Conservation (phyloP, 1,140 invertebrate genomes). For the Dinothrombium tinctorium region DNA sequence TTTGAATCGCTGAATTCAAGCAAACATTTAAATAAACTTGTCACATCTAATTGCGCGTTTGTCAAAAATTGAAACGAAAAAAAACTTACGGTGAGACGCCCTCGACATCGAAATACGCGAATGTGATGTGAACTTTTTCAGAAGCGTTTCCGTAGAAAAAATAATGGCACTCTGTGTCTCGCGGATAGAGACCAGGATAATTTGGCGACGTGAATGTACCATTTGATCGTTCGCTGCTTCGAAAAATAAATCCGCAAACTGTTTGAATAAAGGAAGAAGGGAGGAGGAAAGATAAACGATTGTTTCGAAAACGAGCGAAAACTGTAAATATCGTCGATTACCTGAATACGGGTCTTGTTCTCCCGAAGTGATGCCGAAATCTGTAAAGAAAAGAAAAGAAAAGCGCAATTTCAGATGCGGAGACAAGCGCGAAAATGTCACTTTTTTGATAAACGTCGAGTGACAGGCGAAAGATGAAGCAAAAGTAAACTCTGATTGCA, state of each 20-base stretch:
- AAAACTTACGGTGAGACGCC: slow-evolving; percentile 54
- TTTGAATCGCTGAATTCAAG: no score
- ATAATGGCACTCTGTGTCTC: slow-evolving; percentile 79
- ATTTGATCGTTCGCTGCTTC: slow-evolving; percentile 40
- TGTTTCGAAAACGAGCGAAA: not conserved
- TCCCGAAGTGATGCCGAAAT: slow-evolving; percentile 47
- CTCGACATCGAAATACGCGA: slow-evolving; percentile 73
- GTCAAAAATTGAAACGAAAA: no score
- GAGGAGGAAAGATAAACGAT: no score
- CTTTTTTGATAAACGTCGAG: no score
- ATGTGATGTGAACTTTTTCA: slow-evolving; percentile 57
- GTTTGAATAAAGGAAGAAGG: not conserved
- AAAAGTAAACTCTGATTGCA: no score
- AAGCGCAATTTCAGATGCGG: no score
- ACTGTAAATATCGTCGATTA: slow-evolving; percentile 6
- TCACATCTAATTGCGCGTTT: no score
- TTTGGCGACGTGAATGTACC: slow-evolving; percentile 76
- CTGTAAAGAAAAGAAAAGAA: slow-evolving; percentile 10
- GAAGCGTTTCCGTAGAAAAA: slow-evolving; percentile 59
- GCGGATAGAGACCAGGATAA: slow-evolving; percentile 70
- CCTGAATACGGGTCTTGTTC: slow-evolving; percentile 26
- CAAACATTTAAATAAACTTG: no score
- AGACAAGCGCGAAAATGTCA: no score
- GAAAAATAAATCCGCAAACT: slow-evolving; percentile 27
- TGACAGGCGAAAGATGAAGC: no score